phyloP scores from a whole-genome alignment of 2,888 invertebrate genomes.

The Phyllotreta cruciferae region DNA sequence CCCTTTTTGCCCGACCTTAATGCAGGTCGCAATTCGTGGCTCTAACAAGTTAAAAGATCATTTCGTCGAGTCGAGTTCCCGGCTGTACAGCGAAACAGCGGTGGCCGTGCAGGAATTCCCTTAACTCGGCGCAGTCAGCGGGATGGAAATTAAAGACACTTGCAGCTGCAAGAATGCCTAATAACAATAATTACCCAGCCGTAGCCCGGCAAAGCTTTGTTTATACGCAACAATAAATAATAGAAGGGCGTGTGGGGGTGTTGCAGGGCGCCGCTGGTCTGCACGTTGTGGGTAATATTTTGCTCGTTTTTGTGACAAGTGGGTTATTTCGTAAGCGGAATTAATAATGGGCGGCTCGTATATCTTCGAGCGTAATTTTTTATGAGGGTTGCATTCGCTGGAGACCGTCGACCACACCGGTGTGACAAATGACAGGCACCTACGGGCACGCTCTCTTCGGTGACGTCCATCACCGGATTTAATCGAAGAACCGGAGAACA shows the following conservation, averaged over 20 bases:
- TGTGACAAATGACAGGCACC: constrained; percentile 37
- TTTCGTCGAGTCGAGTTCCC: constrained; percentile 4
- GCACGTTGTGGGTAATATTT: constrained; percentile 7
- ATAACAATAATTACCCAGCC: too few species aligned
- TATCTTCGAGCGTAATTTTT: constrained; percentile 43
- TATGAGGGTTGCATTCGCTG: constrained; percentile 36
- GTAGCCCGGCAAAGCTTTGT: too few species aligned
- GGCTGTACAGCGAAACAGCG: too few species aligned
- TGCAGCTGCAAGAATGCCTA: too few species aligned
- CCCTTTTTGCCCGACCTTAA: constrained; percentile 13
- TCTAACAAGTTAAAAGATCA: constrained; percentile 16
- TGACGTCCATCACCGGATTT: constrained; percentile 22
- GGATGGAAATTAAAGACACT: too few species aligned
- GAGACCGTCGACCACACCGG: constrained; percentile 21
- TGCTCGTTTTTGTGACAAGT: constrained; percentile 42
- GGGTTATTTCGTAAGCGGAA: constrained; percentile 42
- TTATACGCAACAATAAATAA: too few species aligned
- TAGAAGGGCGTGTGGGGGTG: too few species aligned
- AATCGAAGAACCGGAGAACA: constrained; percentile 19
- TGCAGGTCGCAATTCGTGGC: constrained; percentile 12
- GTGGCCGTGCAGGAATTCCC: not conserved
- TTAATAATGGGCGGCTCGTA: constrained; percentile 41
- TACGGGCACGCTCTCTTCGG: constrained; percentile 23
- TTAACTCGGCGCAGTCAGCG: too few species aligned
- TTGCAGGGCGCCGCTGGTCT: constrained; percentile 1